Evolutionary conservation across 2,888 invertebrate species (phyloP), one percentile per base, ranked within the genome.

Genomic region (Pardosa pseudoannulata): DNA sequence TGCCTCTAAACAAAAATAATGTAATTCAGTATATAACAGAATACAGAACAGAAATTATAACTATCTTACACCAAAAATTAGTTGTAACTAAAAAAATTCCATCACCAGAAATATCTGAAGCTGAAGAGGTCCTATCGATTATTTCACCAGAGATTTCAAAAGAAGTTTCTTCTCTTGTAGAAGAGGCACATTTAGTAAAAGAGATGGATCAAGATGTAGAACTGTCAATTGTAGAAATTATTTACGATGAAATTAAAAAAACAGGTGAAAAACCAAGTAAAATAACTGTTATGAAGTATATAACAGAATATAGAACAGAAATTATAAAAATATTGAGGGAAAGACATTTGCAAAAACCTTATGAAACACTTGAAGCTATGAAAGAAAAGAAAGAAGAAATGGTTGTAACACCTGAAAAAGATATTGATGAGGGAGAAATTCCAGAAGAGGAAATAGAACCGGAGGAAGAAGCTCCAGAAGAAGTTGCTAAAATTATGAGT

Each of bases 1-100:
- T 56, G 0, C 11, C 75, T 9, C 3, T 65, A 23, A 28, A 32
- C 1, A 32, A 29, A 39, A 36, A 70, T 27, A n/a, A 1, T 1
- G 27, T 70, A 13, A 28, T 67, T 2, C 19, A 62, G n/a, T 72
- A 79, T 13, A 65, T 70, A 11, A 65, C 39, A 67, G 46, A 73
- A 67, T 39, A 68, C 32, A 46, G 36, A 23, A 41, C 41, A 64
- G 46, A 73, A 46, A 41, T 65, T 19, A 27, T 65, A 41, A 68
- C 62, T 29, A 36, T 80, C 27, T 29, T 46, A 67, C 36, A n/a
- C 13, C 39, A 46, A 27, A 27, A 74, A 56, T 13, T 16, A 13
- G 23, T 13, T 46, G 27, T 9, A 28, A 16, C 7, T 0, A 27
- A 31, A n/a, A n/a, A n/a, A 32, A 36, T 36, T 11, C 9, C 36